Evolutionary conservation across 1,140 invertebrate genomes (phyloP).

Genomic region (Metopolophium dirhodum): DNA sequence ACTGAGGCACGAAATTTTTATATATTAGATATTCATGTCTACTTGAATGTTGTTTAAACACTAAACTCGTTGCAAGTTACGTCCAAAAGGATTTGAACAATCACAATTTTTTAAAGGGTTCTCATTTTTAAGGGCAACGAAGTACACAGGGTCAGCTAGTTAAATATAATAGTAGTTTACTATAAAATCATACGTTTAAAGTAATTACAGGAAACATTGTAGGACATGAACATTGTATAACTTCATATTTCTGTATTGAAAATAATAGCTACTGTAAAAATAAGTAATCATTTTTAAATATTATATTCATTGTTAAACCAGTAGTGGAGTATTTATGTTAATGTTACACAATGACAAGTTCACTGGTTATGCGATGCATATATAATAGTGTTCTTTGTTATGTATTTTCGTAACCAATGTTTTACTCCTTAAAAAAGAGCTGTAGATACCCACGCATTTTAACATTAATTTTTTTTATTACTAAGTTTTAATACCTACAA

Average conservation of each 20-base stretch:
- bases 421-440: not conserved
- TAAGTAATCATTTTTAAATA: not conserved
- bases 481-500: not conserved
- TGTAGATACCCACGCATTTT: not conserved
- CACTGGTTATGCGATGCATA: not conserved
- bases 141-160: too few relatives aligned
- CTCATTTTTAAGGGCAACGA: too few relatives aligned
- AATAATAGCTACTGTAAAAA: not conserved
- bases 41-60: too few relatives aligned
- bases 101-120: too few relatives aligned
- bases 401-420: not conserved
- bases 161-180: too few relatives aligned
- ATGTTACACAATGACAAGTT: not conserved
- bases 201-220: not conserved
- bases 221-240: too few relatives aligned
- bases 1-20: too few relatives aligned
- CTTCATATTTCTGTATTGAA: not conserved
- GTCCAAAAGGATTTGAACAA: too few relatives aligned
- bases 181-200: not conserved
- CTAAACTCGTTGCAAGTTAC: too few relatives aligned
- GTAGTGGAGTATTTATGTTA: not conserved
- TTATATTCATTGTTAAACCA: not conserved
- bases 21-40: too few relatives aligned
- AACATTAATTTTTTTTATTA: not conserved
- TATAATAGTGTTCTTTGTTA: not conserved